Evolutionary conservation across 2,113 vertebrate species (phyloP), one percentile per base, ranked within the genome.

Genomic region (Cynopterus brachyotis): DNA sequence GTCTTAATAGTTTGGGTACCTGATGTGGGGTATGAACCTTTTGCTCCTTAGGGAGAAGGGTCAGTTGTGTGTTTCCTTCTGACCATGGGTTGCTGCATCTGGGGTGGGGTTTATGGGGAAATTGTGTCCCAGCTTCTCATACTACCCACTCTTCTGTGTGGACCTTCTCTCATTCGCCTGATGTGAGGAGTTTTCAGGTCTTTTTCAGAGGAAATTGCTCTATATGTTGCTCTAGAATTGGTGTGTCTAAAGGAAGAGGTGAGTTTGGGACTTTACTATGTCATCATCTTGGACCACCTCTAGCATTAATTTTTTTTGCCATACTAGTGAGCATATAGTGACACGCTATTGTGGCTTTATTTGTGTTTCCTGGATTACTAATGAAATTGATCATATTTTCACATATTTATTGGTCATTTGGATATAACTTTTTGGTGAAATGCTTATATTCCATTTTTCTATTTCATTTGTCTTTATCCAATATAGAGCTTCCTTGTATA

Each of bases 371-470:
- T 6, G 17, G 37, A 40, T 66, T 45, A 45, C 17, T 37, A 57
- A 83, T 87, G 50, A 62, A 40, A 8, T 42, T 59, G 60, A 37
- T 70, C 4, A 50, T 75, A 72, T 70, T 86, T 64, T 94, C 57
- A 67, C 28, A 28, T 30, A 45, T 62, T 73, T 75, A 59, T 62
- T 53, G 42, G 50, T 15, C 42, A 84, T 75, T 60, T 75, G 40
- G 47, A 9, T 16, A 66, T 45, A 72, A 2, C 17, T 78, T 59
- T 59, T 93, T 28, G 19, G n/a, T 42, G 57, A 53, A 67, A 50
- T 82, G 24, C 73, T 87, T 90, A 26, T 30, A 72, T 94, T 89
- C 7, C 16, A 64, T 69, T 96, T 89, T 89, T 81, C n/a, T 80
- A 57, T 81, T 86, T 81, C 20, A 19, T 62, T 73, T 59, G 12